Evolutionary conservation across 2,113 vertebrate genomes (phyloP).

Genomic region (Acrocephalus arundinaceus): DNA sequence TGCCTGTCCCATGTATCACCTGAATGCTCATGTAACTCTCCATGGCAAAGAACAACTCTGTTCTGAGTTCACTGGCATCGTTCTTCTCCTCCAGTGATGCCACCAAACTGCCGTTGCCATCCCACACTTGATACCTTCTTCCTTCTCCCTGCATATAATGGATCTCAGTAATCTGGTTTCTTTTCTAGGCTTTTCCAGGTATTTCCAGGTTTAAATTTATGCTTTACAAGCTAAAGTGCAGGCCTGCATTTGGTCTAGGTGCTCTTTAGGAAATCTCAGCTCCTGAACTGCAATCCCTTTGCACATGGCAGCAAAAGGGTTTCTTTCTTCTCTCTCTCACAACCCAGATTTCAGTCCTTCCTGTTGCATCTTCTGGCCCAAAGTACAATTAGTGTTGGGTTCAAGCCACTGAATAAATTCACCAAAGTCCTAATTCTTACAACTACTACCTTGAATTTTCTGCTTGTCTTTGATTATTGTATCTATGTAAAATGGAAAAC

Average conservation of each 20-base stretch:
- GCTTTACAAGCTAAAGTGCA: background rate
- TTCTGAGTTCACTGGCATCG: fast-evolving
- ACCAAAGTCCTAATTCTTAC: background rate
- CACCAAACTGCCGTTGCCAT: background rate
- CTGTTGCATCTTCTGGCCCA: background rate
- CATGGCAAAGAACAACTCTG: background rate
- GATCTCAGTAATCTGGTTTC: background rate
- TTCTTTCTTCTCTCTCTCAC: background rate
- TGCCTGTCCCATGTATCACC: background rate
- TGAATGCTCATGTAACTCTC: background rate
- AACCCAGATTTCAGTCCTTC: background rate
- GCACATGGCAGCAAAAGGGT: background rate
- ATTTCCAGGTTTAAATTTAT: background rate
- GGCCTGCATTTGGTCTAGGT: background rate
- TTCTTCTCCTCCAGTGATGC: background rate
- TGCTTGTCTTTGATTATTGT: background rate
- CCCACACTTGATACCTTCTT: background rate
- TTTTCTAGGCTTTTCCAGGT: background rate
- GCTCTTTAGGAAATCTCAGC: background rate
- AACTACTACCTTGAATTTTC: background rate
- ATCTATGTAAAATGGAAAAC: background rate
- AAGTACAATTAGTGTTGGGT: background rate
- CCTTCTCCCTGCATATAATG: background rate
- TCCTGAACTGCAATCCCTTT: background rate
- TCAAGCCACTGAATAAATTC: background rate